phyloP scores from a whole-genome alignment of 2,888 invertebrate species.

The Bugulina stolonifera region DNA sequence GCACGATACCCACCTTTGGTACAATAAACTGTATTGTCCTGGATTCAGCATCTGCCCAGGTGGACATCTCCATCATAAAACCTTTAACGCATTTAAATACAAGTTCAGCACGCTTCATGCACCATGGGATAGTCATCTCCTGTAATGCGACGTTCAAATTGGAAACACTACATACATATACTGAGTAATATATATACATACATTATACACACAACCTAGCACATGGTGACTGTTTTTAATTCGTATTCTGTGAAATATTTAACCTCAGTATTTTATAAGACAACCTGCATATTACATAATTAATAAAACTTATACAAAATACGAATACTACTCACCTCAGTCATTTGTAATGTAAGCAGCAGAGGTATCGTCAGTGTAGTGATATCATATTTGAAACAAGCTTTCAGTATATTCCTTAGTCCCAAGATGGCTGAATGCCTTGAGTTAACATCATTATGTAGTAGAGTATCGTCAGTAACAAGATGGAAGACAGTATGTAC shows the following conservation, averaged over 20 bases:
- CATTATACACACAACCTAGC: too few species aligned
- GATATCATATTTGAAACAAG: slow-evolving; percentile 89
- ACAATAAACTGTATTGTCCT: slow-evolving; percentile 74
- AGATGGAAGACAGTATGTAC: slow-evolving; percentile 93
- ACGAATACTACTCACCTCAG: slow-evolving; percentile 82
- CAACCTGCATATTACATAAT: too few species aligned
- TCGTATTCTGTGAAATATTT: too few species aligned
- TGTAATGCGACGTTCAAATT: too few species aligned
- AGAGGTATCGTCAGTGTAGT: slow-evolving; percentile 88
- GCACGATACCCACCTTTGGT: slow-evolving; percentile 69
- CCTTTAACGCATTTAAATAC: slow-evolving; percentile 99
- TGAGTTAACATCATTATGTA: slow-evolving; percentile 78
- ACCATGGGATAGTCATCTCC: slow-evolving; percentile 87
- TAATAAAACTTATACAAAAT: too few species aligned
- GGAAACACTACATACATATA: too few species aligned
- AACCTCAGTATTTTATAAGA: too few species aligned
- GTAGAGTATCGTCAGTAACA: slow-evolving; percentile 64
- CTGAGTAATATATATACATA: too few species aligned
- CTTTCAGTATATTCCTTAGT: slow-evolving; percentile 85
- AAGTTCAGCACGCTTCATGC: slow-evolving; percentile 87
- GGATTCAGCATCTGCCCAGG: slow-evolving; percentile 60
- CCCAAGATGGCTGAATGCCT: slow-evolving; percentile 92
- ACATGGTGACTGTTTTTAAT: too few species aligned
- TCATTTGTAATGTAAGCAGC: slow-evolving; percentile 83
- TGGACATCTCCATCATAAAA: slow-evolving; percentile 96